Evolutionary conservation across 2,888 invertebrate genomes (phyloP), one percentile per base, ranked within the genome.

Genomic region (Trachelus iudaicus): DNA sequence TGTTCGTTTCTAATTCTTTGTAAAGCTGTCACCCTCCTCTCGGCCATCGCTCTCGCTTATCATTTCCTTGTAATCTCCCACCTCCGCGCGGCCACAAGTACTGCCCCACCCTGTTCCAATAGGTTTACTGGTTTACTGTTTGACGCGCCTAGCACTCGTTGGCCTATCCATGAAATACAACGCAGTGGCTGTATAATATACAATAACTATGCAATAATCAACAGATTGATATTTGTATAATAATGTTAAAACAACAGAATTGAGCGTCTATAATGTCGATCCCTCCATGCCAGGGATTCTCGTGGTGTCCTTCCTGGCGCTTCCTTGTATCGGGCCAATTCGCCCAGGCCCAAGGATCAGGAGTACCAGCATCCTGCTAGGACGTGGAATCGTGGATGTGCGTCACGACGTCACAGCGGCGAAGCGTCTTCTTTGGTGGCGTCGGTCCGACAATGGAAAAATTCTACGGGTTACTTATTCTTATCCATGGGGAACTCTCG

Each of bases 141-240:
- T n/a, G 23, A 56, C 56, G 23, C 56, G 2, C 2, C 23, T 23
- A 56, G 9, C 23, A 73, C 15, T 71, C 71, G 31, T 71, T 71
- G 12, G 69, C 56, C 73, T 76, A 79, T 73, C 80, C 79, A 81
- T 69, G 80, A 82, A 79, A 78, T 81, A 81, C 79, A 78, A 79
- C 56, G 23, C 80, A 78, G 75, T 75, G 73, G 69, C 75, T 78
- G 79, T 79, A 81, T 82, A 82, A 79, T 84, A 81, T 82, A 12
- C 3, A 11, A 84, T 76, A 86, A 83, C 82, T 87, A 87, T 84
- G 81, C 83, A 87, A 85, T 86, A 85, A 85, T 87, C 84, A 87
- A 87, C 87, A 84, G 81, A 85, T 85, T 83, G 81, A 69, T 81
- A 73, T 73, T 76, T 23, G 9, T 56, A 76, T 76, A 74, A 78